Evolutionary conservation across 2,888 invertebrate genomes (phyloP).

Genomic region (Trimorus sp.): DNA sequence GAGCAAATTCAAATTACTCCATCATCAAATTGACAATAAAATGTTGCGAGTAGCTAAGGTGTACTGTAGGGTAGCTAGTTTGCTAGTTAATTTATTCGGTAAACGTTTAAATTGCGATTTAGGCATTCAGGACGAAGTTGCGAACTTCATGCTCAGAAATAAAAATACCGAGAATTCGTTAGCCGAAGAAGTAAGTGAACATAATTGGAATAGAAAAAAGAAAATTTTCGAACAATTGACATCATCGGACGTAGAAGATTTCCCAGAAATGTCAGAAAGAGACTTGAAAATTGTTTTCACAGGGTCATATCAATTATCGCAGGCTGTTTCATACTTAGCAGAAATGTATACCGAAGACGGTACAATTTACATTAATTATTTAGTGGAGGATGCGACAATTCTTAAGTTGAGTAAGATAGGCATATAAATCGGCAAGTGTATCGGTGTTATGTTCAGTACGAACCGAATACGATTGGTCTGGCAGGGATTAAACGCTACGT

Average conservation of each 20-base stretch:
- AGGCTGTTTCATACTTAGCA: conserved; percentile 65
- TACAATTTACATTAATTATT: conserved; percentile 5
- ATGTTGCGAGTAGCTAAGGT: conserved; percentile 10
- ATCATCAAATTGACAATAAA: conserved; percentile 51
- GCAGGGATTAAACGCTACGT: conserved; percentile 33
- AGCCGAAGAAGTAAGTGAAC: conserved; percentile 32
- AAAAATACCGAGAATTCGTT: conserved; percentile 22
- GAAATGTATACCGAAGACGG: conserved; percentile 50
- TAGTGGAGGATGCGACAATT: conserved; percentile 17
- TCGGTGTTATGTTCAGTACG: conserved; percentile 38
- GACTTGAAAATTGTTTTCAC: conserved; percentile 63
- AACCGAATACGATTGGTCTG: conserved; percentile 26
- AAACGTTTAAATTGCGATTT: conserved; percentile 11
- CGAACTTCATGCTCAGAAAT: conserved; percentile 15
- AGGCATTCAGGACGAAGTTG: conserved; percentile 15
- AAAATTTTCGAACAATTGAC: conserved; percentile 30
- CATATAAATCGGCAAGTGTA: conserved; percentile 36
- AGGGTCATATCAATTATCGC: conserved; percentile 66
- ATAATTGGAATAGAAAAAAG: conserved; percentile 54
- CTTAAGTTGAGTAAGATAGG: conserved; percentile 28
- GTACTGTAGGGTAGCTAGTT: conserved; percentile 10
- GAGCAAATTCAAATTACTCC: conserved; percentile 43
- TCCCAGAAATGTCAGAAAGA: conserved; percentile 56
- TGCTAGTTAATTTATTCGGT: conserved; percentile 18
- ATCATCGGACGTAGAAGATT: conserved; percentile 29